Evolutionary conservation across 2,797 vertebrate species (phyloP), one percentile per base, ranked within the genome.

Genomic region (Sebastiscus tertius): DNA sequence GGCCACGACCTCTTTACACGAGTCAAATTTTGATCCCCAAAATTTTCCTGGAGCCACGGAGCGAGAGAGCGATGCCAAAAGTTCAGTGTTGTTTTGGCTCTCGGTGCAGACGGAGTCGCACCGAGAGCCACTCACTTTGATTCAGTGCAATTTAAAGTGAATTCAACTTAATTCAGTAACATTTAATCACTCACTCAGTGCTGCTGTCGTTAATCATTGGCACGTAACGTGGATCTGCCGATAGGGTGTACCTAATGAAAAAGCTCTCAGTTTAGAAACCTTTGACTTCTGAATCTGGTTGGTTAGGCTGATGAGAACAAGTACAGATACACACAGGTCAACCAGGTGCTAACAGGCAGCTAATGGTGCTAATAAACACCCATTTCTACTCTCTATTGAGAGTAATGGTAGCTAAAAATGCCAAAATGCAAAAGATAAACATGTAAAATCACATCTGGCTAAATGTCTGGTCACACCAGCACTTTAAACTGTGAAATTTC

Each of bases 91-190:
- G 7, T 73, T 52, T 80, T 75, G 81, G 77, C 82, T 84, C 72
- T 70, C 9, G n/a, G 46, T 29, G 66, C 79, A 34, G 36, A 55
- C 54, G 2, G 61, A 65, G 71, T 68, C 36, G 14, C 76, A 61
- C 75, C 60, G 39, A 31, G 65, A 63, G 76, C 77, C 82, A 10
- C 77, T 82, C 46, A 54, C 79, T 86, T 77, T 64, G 81, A 91
- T 84, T 93, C 90, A 94, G 93, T 94, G 93, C 93, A 94, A 92
- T 89, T 87, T 76, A 75, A 90, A 85, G 79, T 82, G 80, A 87
- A 75, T 70, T 87, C 59, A 27, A 75, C 74, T 87, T 6, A 66
- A 85, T 81, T 85, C 83, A 77, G 72, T 84, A 77, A 86, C 65
- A 36, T 75, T 73, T 55, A 55, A 75, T 83, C 85, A n/a, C 72